Base-by-base conservation (phyloP, 2,797 vertebrate species). In the Aldrovandia affinis region DNA sequence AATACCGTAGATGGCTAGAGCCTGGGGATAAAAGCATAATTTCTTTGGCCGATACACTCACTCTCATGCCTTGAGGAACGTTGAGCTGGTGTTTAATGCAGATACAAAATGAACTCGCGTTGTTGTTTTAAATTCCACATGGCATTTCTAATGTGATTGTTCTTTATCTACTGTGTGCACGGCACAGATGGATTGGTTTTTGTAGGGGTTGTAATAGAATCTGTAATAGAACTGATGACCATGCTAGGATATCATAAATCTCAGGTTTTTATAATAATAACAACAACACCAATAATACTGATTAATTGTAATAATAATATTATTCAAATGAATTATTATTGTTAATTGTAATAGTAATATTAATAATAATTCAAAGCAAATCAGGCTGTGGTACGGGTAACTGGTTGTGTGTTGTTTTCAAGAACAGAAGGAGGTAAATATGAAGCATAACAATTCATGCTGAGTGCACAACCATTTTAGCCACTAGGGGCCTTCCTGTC, bases 401-500 rank as follows among this genome's bases (percentile, higher is more conserved):
- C 57, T 50, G 77, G 7, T 39, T 47, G 83, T 42, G 36, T 73
- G 63, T 61, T 15, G 28, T 54, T 63, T 52, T 59, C 44, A 28
- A 70, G 20, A 80, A 1, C 83, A 55, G 15, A 4, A 68, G 59
- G 78, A 15, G 75, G 39, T 70, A 59, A n/a, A 54, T 25, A 39
- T 28, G 52, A 39, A 75, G 50, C 42, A 77, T 22, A 47, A 28
- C 2, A 52, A 54, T 30, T 28, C 44, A 5, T 28, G 73, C 3
- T 90, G 94, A 89, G 96, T 80, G 83, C 63, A 94, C 94, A 91
- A 89, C 91, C 81, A 68, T 86, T 93, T 90, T 89, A 92, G 91
- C 97, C 97, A 94, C 97, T 98, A 98, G 97, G 96, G 97, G 97
- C 96, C 96, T 96, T 94, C 96, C 93, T 95, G 96, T 90, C 93